A percentile compares a stretch with the other conserved stretches of the same genome.
Conservation (phyloP, 2,797 vertebrate species). For the Molossus alvarezi region DNA sequence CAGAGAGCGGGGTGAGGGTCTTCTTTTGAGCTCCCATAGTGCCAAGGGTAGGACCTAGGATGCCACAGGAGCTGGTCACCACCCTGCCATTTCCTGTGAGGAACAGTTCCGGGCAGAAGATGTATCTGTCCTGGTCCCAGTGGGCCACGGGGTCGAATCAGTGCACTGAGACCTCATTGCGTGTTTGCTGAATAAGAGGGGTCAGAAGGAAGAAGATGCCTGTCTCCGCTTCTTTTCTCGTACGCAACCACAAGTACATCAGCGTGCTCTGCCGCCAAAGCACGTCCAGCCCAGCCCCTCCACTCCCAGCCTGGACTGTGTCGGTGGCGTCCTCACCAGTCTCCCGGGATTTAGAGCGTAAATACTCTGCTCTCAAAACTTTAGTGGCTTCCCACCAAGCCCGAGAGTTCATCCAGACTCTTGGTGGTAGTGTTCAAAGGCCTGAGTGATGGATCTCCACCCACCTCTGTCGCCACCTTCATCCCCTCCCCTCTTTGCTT, state of each 20-base stretch:
- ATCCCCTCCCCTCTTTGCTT: not conserved
- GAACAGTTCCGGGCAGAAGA: not conserved
- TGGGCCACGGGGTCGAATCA: not conserved
- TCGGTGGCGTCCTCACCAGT: accelerated
- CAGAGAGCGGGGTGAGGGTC: not conserved
- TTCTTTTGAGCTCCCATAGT: not conserved
- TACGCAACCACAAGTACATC: too few species aligned
- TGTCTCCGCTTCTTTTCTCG: not conserved
- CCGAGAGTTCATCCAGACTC: not conserved
- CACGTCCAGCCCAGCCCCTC: not conserved
- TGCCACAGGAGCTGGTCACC: not conserved
- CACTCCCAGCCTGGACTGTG: not conserved
- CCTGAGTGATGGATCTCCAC: accelerated
- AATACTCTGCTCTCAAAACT: not conserved
- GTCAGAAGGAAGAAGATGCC: not conserved
- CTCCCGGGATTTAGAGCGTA: not conserved
- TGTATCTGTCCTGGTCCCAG: not conserved
- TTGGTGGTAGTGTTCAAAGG: not conserved
- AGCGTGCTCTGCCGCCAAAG: not conserved
- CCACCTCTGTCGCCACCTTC: not conserved
- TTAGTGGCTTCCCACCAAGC: not conserved
- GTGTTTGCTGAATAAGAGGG: not conserved
- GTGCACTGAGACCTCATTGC: not conserved
- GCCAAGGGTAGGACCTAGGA: not conserved
- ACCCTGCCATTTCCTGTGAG: not conserved